phyloP scores from a whole-genome alignment of 2,888 invertebrate species.

The Galeopsomyia nigrocyanea region DNA sequence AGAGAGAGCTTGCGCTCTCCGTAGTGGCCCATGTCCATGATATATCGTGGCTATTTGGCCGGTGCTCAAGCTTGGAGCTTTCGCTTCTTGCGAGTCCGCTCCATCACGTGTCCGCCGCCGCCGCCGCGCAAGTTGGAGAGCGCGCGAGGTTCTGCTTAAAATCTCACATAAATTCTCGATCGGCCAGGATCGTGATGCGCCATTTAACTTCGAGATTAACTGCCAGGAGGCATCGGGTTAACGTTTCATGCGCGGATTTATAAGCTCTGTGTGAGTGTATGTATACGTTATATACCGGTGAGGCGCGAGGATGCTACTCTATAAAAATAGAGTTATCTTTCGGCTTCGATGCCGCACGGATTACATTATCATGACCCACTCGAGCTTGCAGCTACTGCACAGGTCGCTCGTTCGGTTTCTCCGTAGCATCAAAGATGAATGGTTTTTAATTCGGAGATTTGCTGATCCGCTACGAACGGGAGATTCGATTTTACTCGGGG shows the following conservation, averaged over 20 bases:
- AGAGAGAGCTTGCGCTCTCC: background rate
- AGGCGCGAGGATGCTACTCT: background rate
- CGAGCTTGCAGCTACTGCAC: background rate
- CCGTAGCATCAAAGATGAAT: constrained; percentile 12
- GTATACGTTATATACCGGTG: background rate
- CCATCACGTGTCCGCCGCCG: constrained; percentile 32
- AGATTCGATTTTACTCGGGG: no score
- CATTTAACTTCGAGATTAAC: constrained; percentile 47
- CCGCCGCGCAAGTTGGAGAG: constrained; percentile 12
- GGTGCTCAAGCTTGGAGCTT: constrained; percentile 50
- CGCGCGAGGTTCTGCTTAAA: constrained; percentile 33
- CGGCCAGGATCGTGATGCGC: constrained; percentile 43
- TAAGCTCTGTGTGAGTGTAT: background rate
- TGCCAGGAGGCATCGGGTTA: constrained; percentile 39
- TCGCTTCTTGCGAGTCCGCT: background rate
- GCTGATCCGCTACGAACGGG: background rate
- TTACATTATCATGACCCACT: background rate
- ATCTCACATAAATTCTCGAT: constrained; percentile 51
- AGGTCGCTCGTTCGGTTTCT: no score
- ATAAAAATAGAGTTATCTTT: constrained; percentile 32
- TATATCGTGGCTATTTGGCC: constrained; percentile 52
- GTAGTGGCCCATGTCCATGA: no score
- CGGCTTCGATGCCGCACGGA: background rate
- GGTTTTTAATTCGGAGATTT: constrained; percentile 28
- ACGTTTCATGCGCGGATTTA: constrained; percentile 38